Percentiles rank a stretch among this genome's conserved stretches.
phyloP scores from a whole-genome alignment of 2,113 vertebrate species.

The Scopus umbretta region DNA sequence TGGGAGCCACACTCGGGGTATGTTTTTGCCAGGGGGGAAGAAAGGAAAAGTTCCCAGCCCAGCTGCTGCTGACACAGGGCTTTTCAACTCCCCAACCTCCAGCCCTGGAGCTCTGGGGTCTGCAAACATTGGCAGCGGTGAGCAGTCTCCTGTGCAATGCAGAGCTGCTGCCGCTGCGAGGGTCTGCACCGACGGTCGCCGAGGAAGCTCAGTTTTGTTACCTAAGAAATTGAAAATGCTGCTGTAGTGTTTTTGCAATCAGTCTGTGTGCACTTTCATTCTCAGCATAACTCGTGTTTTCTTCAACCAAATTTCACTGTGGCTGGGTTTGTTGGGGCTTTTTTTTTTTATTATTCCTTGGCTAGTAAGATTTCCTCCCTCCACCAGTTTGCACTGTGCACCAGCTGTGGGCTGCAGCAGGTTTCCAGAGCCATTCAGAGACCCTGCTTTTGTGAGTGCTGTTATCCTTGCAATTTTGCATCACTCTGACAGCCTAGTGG shows the following conservation, averaged over 20 bases:
- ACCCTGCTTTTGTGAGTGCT: neutral
- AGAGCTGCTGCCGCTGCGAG: neutral
- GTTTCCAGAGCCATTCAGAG: neutral
- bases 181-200: fast-evolving
- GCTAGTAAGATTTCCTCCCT: neutral
- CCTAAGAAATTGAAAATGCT: neutral
- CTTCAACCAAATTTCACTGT: neutral
- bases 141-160: neutral
- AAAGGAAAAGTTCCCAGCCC: neutral
- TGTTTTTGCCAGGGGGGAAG: neutral
- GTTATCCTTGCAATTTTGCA: neutral
- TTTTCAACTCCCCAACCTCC: neutral
- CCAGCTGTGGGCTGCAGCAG: neutral
- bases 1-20: neutral
- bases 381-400: neutral
- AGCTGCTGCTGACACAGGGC: neutral
- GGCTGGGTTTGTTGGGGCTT: neutral
- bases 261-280: neutral
- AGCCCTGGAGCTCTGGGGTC: neutral
- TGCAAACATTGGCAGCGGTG: fast-evolving
- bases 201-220: neutral
- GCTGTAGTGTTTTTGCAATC: neutral
- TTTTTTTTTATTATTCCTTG: neutral
- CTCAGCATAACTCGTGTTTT: neutral
- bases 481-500: neutral